Conservation (phyloP, 2,888 invertebrate species). For the Sipha maydis region DNA sequence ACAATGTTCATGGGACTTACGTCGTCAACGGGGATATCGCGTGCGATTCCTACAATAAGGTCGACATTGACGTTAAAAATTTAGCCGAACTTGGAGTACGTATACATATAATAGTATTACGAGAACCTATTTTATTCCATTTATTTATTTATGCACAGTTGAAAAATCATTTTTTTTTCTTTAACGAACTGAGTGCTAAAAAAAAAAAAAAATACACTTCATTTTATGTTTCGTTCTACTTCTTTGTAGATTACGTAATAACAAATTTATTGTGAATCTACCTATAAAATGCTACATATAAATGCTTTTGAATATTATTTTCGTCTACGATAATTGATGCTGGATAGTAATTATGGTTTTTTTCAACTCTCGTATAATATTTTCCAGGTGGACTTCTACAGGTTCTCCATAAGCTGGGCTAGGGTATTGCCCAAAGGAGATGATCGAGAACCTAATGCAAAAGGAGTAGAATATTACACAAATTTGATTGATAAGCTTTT, state of each 20-base stretch:
- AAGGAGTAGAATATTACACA: conserved; percentile 69
- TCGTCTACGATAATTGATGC: no score
- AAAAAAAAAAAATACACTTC: no score
- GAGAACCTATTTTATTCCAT: not conserved
- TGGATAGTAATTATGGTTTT: no score
- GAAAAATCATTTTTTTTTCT: no score
- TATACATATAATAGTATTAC: not conserved
- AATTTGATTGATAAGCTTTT: conserved; percentile 68
- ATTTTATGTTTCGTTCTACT: no score
- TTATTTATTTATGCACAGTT: no score
- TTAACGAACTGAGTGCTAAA: no score
- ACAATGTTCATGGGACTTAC: not conserved
- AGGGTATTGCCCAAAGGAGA: conserved; percentile 69
- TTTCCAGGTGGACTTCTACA: conserved; percentile 65
- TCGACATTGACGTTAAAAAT: not conserved
- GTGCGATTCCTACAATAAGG: not conserved
- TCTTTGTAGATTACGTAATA: no score
- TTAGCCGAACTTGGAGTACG: not conserved
- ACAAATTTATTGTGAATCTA: no score
- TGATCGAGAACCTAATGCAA: conserved; percentile 67
- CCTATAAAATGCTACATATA: no score
- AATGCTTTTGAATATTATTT: no score
- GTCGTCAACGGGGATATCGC: not conserved
- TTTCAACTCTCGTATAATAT: not conserved
- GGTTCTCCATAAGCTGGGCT: conserved; percentile 68